Evolutionary conservation across 2,797 vertebrate species (phyloP).

Genomic region (Pangasius krempfi): DNA sequence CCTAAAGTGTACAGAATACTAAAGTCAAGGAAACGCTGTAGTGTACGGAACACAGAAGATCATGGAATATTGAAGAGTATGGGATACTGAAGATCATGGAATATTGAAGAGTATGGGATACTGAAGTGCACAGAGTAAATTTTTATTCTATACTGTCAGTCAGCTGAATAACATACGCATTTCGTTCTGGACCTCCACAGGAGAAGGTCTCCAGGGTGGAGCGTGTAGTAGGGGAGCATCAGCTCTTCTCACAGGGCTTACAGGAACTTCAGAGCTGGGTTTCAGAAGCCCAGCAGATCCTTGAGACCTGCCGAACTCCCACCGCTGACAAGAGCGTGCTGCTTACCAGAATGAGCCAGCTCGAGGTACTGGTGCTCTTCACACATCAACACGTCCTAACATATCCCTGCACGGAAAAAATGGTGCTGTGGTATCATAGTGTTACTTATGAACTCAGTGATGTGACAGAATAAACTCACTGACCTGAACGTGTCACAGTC

Average conservation of each 20-base stretch:
- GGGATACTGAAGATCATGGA: not conserved
- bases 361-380: slow-evolving; percentile 81
- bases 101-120: not conserved
- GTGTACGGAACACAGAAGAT: too few relatives aligned
- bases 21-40: too few relatives aligned
- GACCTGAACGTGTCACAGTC: not conserved
- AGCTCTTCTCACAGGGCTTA: slow-evolving; percentile 87
- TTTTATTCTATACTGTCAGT: not conserved
- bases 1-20: too few relatives aligned
- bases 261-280: slow-evolving; percentile 95
- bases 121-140: not conserved
- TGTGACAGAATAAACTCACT: not conserved
- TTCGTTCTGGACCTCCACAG: slow-evolving; percentile 65
- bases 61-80: not conserved
- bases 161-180: too few relatives aligned
- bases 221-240: slow-evolving; percentile 89
- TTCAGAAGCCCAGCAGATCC: slow-evolving; percentile 83
- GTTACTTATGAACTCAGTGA: not conserved
- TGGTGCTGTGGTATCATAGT: too few relatives aligned
- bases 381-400: not conserved
- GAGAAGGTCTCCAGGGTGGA: slow-evolving; percentile 93
- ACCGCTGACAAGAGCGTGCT: slow-evolving; percentile 89
- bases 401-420: not conserved
- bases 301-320: slow-evolving; percentile 84
- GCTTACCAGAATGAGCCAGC: slow-evolving; percentile 90